Base-by-base conservation (phyloP, 2,888 invertebrate genomes). In the Lasioglossum calceatum region DNA sequence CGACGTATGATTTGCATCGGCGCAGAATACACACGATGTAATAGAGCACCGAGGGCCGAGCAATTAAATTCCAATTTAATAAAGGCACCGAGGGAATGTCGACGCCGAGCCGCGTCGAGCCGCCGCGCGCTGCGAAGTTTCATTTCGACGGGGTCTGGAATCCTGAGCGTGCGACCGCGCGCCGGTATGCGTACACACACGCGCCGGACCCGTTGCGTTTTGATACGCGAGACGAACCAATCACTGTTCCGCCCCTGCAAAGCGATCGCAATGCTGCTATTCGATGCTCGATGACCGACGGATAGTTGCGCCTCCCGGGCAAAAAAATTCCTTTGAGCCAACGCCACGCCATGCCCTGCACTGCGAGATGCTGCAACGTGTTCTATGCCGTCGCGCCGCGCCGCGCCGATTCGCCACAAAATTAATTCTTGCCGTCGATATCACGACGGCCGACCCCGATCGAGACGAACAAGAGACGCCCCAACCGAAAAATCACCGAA, bases 51-150 rank as follows among this genome's bases (percentile, higher is more conserved):
- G 81, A 83, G 87, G 90, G 32, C 78, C 88, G 88, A 92, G 91
- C 93, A 93, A 93, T 93, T 93, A 92, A 93, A 93, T 93, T 93
- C 92, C 92, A 90, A 93, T 93, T 93, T 92, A 92, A 93, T 93
- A 93, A 93, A 92, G 93, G 92, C 88, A 88, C 88, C 89, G 89
- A 83, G 91, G 87, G 92, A 91, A 90, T 91, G 89, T 88, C 87
- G 90, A 91, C 90, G 87, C 90, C 87, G 84, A 79, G 84, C 87
- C 67, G 7, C 7, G 36, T 19, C 36, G 67, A 5, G 67, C 27
- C 23, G 50, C 61, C 5, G 32, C 32, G 14, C 64, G n/a, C n/a
- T 58, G 87, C 87, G 84, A 91, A 92, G 91, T 92, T 92, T 92
- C 93, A 93, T 92, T 92, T 91, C 88, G 86, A 84, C 27, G 7